Conservation (phyloP, 2,113 vertebrate genomes). For the Saguinus imperator region DNA sequence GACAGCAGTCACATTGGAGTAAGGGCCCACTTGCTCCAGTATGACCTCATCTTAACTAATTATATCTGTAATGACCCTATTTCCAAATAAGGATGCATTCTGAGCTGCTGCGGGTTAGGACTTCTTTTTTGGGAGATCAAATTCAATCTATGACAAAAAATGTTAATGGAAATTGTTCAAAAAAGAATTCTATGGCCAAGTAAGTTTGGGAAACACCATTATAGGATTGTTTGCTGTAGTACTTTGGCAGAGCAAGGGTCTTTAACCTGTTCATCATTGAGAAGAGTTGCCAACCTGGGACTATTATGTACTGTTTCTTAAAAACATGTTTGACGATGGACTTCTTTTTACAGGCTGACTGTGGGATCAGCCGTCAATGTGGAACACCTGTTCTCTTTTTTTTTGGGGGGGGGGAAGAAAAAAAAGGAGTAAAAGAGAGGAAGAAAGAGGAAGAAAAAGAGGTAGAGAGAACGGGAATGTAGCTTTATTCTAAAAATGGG, state of each 20-base stretch:
- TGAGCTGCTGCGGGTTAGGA: neutral
- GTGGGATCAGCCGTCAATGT: neutral
- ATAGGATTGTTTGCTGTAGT: neutral
- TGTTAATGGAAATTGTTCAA: neutral
- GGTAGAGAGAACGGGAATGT: too few relatives aligned
- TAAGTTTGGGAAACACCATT: neutral
- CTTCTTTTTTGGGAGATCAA: neutral
- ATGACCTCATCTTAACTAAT: neutral
- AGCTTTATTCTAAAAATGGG: too few relatives aligned
- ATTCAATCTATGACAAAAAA: neutral
- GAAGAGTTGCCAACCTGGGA: neutral
- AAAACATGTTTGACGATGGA: neutral
- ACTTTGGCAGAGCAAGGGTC: too few relatives aligned
- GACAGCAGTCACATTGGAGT: neutral
- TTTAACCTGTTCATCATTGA: neutral
- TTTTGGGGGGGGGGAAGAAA: too few relatives aligned
- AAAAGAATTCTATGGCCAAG: neutral
- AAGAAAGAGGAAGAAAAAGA: too few relatives aligned
- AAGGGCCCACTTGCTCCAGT: neutral
- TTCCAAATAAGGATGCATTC: neutral
- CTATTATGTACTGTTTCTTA: neutral
- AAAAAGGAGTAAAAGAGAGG: too few relatives aligned
- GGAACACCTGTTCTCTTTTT: neutral
- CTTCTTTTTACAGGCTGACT: neutral
- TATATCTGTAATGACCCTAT: neutral